phyloP scores from a whole-genome alignment of 2,888 invertebrate species.

The Tortricodes alternella region DNA sequence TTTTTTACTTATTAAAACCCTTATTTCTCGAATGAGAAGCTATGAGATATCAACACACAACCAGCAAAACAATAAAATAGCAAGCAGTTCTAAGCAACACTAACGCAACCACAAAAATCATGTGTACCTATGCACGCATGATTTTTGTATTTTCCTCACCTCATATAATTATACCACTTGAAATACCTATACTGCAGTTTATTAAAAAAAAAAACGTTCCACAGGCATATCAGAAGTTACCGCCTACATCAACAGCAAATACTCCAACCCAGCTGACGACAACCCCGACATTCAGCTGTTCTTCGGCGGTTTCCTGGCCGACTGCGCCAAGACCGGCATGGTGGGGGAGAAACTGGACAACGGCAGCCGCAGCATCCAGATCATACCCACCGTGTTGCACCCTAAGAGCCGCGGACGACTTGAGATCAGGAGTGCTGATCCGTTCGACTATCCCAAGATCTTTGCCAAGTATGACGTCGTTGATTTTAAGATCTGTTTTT shows the following conservation, averaged over 20 bases:
- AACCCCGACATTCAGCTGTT: constrained; percentile 94
- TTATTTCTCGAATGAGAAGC: too few species aligned
- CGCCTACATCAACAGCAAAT: constrained; percentile 91
- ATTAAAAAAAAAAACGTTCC: constrained; percentile 16
- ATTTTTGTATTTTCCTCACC: too few species aligned
- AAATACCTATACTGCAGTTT: too few species aligned
- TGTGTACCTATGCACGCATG: too few species aligned
- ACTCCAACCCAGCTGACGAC: constrained; percentile 87
- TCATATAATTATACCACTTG: too few species aligned
- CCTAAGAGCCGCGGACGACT: constrained; percentile 93
- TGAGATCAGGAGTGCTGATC: constrained; percentile 89
- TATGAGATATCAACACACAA: too few species aligned
- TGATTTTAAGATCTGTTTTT: too few species aligned
- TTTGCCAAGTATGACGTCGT: constrained; percentile 87
- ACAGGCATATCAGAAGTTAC: constrained; percentile 92
- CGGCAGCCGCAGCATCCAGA: constrained; percentile 85
- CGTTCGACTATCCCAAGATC: constrained; percentile 91
- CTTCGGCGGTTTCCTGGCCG: constrained; percentile 93
- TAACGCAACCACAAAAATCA: too few species aligned
- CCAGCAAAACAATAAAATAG: too few species aligned
- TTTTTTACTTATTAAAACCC: too few species aligned
- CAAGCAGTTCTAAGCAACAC: too few species aligned
- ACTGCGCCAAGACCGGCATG: constrained; percentile 93
- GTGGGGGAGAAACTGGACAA: constrained; percentile 90
- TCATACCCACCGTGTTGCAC: constrained; percentile 92